Evolutionary conservation across 2,888 invertebrate genomes (phyloP), one percentile per base, ranked within the genome.

Genomic region (Criorhina ranunculi): DNA sequence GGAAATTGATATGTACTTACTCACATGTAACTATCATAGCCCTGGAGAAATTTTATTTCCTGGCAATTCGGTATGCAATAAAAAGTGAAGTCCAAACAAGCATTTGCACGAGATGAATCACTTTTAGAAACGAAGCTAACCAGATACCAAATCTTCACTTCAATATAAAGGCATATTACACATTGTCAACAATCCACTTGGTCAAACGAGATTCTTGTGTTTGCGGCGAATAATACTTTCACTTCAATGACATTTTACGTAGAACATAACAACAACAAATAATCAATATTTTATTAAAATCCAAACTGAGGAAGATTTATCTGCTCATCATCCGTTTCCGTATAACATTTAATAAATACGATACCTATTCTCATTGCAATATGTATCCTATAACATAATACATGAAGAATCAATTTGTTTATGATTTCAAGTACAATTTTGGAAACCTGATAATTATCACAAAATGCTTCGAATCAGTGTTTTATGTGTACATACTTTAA

Each of bases 21-120:
- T n/a, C 31, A 67, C 53, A 31, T 53, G 7, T 37, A 29, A 44
- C 11, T 44, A 44, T n/a, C 17, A 12, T 37, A 46, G 33, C 44
- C 64, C 35, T n/a, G 59, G 29, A 49, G 70, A 49, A 29, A 49
- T 15, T 46, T 19, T 3, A 49, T 17, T 59, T 59, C 7, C 11
- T 37, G 11, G 9, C 29, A 66, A 8, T 29, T 5, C 0, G 9
- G 5, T 11, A 8, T 17, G 5, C 8, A 29, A 37, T 8, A 44
- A 31, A 57, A 49, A 44, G 57, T 33, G 31, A 51, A 42, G 53
- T 12, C 44, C 24, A 35, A 46, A 8, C 24, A 44, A 64, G 49
- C 37, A 37, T 37, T 12, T 60, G 9, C 33, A 12, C 15, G 15
- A 15, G 53, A 17, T 69, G 70, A 78, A 19, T 78, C 78, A 77